These are phyloP conservation scores for Mesorhabditis sp. DNA, from an alignment of 2,888 invertebrate genomes.

Conservation along the genomic window DNA sequence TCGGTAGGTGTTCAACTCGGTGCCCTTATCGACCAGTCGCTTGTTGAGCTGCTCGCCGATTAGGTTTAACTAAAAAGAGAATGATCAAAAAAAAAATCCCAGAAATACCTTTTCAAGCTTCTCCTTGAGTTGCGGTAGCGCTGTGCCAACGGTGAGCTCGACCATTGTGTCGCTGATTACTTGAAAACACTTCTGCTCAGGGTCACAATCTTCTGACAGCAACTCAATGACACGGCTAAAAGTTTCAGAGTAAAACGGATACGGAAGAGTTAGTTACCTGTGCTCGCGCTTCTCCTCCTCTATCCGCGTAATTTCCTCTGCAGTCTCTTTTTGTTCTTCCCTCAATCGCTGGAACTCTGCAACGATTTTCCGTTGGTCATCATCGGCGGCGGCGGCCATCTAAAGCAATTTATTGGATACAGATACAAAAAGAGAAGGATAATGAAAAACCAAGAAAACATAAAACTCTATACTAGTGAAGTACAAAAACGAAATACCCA, in stretches of 20 bases:
- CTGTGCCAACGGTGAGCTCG: slow-evolving; percentile 37
- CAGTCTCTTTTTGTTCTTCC: slow-evolving; percentile 43
- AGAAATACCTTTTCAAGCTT: slow-evolving; percentile 26
- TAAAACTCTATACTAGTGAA: too few species aligned
- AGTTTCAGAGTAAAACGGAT: not conserved
- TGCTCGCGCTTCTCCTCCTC: slow-evolving; percentile 41
- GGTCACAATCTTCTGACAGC: slow-evolving; percentile 33
- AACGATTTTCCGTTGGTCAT: slow-evolving; percentile 43
- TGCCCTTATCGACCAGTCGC: slow-evolving; percentile 44
- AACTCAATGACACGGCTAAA: slow-evolving; percentile 34
- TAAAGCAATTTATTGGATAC: not conserved
- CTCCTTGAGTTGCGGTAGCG: slow-evolving; percentile 32
- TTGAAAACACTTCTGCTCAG: slow-evolving; percentile 39
- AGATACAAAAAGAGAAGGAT: not conserved
- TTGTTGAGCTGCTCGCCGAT: slow-evolving; percentile 30
- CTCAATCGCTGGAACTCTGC: slow-evolving; percentile 44
- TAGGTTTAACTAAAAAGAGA: slow-evolving; percentile 25
- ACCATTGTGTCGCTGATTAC: slow-evolving; percentile 44
- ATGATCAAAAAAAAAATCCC: not conserved
- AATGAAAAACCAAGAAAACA: too few species aligned
- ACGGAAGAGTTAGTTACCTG: slow-evolving; percentile 9
- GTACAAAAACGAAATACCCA: too few species aligned
- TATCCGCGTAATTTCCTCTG: slow-evolving; percentile 35
- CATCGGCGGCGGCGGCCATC: slow-evolving; percentile 19
- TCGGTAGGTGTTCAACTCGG: slow-evolving; percentile 45